Conservation (phyloP, 2,797 vertebrate genomes). For the Cynodonichthys magdalenae region DNA sequence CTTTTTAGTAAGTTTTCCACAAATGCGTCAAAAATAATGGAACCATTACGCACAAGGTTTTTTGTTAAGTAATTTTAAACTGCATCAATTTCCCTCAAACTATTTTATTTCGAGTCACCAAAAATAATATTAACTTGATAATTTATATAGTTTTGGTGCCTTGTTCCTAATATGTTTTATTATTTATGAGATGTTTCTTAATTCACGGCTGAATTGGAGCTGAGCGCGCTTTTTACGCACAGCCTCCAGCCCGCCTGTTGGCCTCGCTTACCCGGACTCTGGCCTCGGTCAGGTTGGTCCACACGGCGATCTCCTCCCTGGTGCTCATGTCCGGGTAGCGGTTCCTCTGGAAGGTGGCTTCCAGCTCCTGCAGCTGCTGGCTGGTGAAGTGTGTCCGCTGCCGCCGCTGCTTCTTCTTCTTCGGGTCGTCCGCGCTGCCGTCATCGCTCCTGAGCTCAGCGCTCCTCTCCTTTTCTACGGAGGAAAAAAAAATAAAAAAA, state of each 20-base stretch:
- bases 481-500: neutral
- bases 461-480: conserved; percentile 89
- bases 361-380: conserved; percentile 98
- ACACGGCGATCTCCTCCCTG: conserved; percentile 97
- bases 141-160: neutral
- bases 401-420: conserved; percentile 97
- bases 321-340: conserved; percentile 99
- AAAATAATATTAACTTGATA: too few species aligned
- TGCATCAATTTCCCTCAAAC: too few species aligned
- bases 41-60: too few species aligned
- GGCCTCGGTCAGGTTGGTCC: conserved; percentile 98
- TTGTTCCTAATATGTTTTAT: neutral
- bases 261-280: conserved; percentile 89
- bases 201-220: neutral
- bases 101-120: too few species aligned
- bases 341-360: conserved; percentile 98
- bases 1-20: too few species aligned
- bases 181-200: neutral
- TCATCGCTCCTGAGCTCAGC: conserved; percentile 90
- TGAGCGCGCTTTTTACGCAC: conserved; percentile 41
- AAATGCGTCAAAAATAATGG: too few species aligned
- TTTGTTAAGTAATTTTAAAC: too few species aligned
- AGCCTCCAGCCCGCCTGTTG: neutral
- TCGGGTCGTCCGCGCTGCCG: conserved; percentile 87
- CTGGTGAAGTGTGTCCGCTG: conserved; percentile 99